phyloP scores from a whole-genome alignment of 2,797 vertebrate genomes.

The Sebastiscus albofasciatus region DNA sequence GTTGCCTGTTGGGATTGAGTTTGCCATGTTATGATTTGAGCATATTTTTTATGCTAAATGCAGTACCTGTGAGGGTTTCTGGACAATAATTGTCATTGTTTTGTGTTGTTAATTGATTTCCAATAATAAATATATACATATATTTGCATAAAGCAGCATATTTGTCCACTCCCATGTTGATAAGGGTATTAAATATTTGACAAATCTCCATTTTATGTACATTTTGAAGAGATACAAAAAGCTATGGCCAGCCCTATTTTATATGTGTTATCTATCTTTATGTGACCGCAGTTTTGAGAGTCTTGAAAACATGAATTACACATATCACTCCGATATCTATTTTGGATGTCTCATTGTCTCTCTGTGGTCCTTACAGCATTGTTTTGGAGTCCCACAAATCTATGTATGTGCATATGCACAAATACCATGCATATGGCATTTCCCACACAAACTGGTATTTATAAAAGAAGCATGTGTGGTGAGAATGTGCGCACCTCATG shows the following conservation, averaged over 20 bases:
- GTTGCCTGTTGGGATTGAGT: accelerated
- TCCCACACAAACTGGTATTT: background rate
- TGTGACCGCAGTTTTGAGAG: background rate
- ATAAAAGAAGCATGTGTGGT: background rate
- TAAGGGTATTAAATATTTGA: too few relatives aligned
- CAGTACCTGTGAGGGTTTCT: too few relatives aligned
- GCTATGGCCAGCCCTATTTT: background rate
- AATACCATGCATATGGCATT: background rate
- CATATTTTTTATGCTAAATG: too few relatives aligned
- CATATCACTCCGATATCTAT: background rate
- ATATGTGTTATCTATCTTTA: background rate
- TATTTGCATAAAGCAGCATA: too few relatives aligned
- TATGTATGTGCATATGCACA: background rate
- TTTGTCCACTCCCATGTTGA: too few relatives aligned
- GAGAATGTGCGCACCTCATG: background rate
- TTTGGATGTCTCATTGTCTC: conserved; percentile 6
- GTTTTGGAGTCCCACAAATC: background rate
- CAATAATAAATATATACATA: too few relatives aligned
- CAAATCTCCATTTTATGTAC: too few relatives aligned
- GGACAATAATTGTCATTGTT: too few relatives aligned
- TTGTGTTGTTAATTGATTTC: too few relatives aligned
- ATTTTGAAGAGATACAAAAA: too few relatives aligned
- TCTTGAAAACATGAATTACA: background rate
- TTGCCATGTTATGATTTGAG: too few relatives aligned
- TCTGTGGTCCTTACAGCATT: background rate